phyloP scores from a whole-genome alignment of 2,113 vertebrate species.

The Ivindomyrus marchei region DNA sequence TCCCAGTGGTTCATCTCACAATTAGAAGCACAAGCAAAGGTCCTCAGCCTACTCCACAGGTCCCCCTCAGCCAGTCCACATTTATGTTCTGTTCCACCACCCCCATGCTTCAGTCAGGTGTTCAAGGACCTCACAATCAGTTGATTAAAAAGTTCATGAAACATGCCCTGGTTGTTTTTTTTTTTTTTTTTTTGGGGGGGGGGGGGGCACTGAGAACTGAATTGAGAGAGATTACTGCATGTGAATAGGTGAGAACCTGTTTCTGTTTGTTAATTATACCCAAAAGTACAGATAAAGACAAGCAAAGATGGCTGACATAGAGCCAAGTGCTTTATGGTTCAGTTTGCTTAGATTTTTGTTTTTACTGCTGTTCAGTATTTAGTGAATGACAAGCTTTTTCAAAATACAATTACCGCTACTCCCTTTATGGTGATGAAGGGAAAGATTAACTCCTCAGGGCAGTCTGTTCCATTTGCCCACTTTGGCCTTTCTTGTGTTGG shows the following conservation, averaged over 20 bases:
- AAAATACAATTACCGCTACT: neutral
- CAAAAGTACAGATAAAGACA: neutral
- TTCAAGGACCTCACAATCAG: neutral
- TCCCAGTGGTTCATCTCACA: neutral
- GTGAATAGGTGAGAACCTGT: neutral
- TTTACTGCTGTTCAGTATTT: neutral
- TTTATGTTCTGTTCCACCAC: neutral
- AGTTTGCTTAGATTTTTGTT: neutral
- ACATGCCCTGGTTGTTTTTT: neutral
- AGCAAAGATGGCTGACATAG: neutral
- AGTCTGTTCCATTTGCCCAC: neutral
- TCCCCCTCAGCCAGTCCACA: neutral
- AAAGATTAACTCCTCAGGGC: neutral
- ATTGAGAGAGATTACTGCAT: neutral
- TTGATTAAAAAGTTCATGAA: neutral
- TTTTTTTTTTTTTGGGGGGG: neutral
- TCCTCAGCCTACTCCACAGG: neutral
- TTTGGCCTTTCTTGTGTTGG: neutral
- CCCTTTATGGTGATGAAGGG: neutral
- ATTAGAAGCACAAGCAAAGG: neutral
- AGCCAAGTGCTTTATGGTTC: neutral
- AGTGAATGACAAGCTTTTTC: slow-evolving; percentile 1
- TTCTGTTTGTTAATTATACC: neutral
- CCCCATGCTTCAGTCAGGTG: neutral
- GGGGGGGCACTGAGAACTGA: neutral